Conservation (phyloP, 2,888 invertebrate genomes). For the Desoria tigrina region DNA sequence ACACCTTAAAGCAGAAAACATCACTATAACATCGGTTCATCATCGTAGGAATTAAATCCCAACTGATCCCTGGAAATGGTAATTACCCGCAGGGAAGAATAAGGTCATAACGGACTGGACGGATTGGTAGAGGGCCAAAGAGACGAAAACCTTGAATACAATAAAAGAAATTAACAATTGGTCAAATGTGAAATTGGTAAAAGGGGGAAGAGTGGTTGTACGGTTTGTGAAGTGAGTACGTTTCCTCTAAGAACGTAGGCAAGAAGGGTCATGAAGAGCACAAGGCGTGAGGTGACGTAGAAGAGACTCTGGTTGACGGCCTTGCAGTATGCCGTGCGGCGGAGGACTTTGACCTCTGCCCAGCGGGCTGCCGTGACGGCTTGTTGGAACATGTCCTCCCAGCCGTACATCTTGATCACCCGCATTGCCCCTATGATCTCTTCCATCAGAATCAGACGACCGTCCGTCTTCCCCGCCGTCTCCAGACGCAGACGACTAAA, state of each 20-base stretch:
- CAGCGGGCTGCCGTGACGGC: constrained; percentile 56
- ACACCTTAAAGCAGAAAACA: no score
- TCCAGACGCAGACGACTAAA: constrained; percentile 66
- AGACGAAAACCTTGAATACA: constrained; percentile 68
- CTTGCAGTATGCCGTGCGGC: constrained; percentile 67
- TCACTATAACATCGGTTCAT: no score
- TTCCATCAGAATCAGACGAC: constrained; percentile 87
- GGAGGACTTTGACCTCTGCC: constrained; percentile 69
- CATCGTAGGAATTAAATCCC: no score
- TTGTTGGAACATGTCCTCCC: constrained; percentile 60
- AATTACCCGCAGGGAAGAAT: constrained; percentile 88
- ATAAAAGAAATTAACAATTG: constrained; percentile 11
- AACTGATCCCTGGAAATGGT: no score
- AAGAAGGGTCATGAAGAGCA: constrained; percentile 76
- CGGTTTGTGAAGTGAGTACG: constrained; percentile 69
- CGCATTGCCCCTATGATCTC: constrained; percentile 91
- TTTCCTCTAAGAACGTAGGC: constrained; percentile 70
- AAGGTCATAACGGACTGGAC: constrained; percentile 79
- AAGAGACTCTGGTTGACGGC: constrained; percentile 68
- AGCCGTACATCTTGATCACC: constrained; percentile 96
- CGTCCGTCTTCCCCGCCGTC: constrained; percentile 83
- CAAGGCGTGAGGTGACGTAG: constrained; percentile 72
- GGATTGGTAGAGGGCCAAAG: constrained; percentile 83
- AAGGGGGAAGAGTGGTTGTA: constrained; percentile 55
- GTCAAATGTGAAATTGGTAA: not conserved